Evolutionary conservation across 2,888 invertebrate genomes (phyloP).

Genomic region (Coenonympha arcania): DNA sequence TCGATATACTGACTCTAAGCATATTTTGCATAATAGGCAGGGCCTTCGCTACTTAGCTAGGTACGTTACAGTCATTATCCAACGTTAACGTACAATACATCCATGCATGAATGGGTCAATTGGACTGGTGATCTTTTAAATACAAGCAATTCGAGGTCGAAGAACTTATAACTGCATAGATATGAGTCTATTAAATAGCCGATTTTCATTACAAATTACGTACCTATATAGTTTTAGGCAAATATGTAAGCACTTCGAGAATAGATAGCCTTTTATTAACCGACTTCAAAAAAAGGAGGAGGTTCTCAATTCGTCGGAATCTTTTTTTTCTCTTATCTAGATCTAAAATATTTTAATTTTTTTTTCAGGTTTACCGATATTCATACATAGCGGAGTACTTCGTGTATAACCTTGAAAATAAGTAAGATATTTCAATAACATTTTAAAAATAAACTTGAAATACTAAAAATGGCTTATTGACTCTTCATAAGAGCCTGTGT

Average conservation of each 20-base stretch:
- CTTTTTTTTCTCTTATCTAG: not conserved
- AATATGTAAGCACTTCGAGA: not conserved
- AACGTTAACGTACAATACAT: not conserved
- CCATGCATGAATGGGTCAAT: conserved; percentile 2
- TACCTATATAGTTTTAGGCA: not conserved
- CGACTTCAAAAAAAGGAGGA: no score
- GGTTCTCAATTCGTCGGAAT: no score
- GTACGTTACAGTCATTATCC: not conserved
- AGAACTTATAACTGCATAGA: conserved; percentile 1
- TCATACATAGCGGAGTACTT: conserved; percentile 77
- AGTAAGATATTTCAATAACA: conserved; percentile 48
- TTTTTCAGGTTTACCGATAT: conserved; percentile 78
- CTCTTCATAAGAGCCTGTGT: no score
- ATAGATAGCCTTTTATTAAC: no score
- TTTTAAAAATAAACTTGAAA: not conserved
- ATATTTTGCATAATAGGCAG: not conserved
- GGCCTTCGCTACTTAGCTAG: not conserved
- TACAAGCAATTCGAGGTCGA: conserved; percentile 5
- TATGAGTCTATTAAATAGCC: not conserved
- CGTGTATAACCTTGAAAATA: conserved; percentile 72
- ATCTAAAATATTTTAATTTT: conserved; percentile 13
- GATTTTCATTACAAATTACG: not conserved
- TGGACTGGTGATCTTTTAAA: conserved; percentile 10
- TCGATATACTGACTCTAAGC: not conserved
- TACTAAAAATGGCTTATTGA: no score